Conservation (phyloP, 2,113 vertebrate genomes). For the Butorides virescens region DNA sequence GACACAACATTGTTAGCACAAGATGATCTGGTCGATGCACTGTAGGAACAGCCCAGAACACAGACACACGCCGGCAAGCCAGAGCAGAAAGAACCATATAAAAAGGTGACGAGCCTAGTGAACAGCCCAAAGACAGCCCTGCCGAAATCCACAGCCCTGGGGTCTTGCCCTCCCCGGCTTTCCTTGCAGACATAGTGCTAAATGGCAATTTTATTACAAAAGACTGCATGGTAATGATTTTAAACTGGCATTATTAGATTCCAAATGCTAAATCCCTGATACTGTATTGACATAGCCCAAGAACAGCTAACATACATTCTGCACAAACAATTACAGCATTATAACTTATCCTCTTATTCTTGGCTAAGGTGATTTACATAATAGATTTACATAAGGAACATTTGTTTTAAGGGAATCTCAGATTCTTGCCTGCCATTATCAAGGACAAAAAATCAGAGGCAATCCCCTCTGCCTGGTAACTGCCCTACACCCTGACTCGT, state of each 20-base stretch:
- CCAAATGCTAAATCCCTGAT: background rate
- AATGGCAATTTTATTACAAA: background rate
- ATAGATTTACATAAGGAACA: background rate
- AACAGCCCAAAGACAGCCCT: too few species aligned
- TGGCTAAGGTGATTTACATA: background rate
- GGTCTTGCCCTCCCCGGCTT: background rate
- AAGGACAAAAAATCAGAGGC: background rate
- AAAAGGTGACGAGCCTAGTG: rapidly evolving
- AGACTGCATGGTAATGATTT: background rate
- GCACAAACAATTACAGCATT: constrained; percentile 48
- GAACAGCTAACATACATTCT: background rate
- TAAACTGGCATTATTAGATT: background rate
- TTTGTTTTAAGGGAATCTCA: background rate
- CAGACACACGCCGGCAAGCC: background rate
- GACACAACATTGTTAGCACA: rapidly evolving
- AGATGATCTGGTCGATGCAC: background rate
- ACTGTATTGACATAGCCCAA: constrained; percentile 18
- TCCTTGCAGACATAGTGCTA: background rate
- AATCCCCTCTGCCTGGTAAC: background rate
- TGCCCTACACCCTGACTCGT: background rate
- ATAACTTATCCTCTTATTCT: background rate
- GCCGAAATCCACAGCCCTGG: background rate
- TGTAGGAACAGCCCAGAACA: background rate
- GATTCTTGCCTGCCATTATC: background rate
- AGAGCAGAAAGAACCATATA: too few species aligned